Percentiles rank a stretch among this genome's conserved stretches.
These are phyloP conservation scores for Parauchenoglanis ngamensis DNA, from an alignment of 2,797 vertebrate species.

Conservation along the genomic window DNA sequence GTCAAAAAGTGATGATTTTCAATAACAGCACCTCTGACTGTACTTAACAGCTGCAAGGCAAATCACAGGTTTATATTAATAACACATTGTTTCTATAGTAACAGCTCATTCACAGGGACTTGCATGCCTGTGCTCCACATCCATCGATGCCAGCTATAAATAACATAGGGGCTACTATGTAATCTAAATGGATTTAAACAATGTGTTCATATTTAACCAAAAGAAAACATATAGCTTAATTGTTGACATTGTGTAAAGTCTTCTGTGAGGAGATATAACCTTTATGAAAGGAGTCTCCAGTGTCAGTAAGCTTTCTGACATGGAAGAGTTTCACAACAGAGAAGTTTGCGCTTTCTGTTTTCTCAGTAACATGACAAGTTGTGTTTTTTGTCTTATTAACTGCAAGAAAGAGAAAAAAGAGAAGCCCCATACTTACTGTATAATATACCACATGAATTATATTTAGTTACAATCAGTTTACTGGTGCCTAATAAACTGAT, in stretches of 20 bases:
- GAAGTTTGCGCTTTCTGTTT: background rate
- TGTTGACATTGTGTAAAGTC: background rate
- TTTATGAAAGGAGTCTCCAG: background rate
- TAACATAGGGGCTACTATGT: background rate
- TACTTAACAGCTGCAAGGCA: background rate
- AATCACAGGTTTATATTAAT: slow-evolving; percentile 24
- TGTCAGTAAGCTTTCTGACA: background rate
- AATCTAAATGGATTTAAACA: background rate
- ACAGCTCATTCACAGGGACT: slow-evolving; percentile 27
- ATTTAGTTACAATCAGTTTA: background rate
- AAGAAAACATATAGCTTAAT: background rate
- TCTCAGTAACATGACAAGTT: background rate
- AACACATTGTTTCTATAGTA: slow-evolving; percentile 27
- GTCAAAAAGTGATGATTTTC: background rate
- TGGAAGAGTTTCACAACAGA: background rate
- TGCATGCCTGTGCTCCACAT: slow-evolving; percentile 3
- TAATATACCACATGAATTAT: background rate
- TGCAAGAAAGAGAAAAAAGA: background rate
- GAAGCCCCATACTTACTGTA: background rate
- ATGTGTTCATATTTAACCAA: background rate
- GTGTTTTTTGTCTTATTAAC: background rate
- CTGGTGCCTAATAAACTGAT: background rate
- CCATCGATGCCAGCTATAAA: background rate
- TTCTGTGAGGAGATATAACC: background rate
- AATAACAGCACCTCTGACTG: background rate